Evolutionary conservation across 2,797 vertebrate genomes (phyloP).

Genomic region (Anniella stebbinsi): DNA sequence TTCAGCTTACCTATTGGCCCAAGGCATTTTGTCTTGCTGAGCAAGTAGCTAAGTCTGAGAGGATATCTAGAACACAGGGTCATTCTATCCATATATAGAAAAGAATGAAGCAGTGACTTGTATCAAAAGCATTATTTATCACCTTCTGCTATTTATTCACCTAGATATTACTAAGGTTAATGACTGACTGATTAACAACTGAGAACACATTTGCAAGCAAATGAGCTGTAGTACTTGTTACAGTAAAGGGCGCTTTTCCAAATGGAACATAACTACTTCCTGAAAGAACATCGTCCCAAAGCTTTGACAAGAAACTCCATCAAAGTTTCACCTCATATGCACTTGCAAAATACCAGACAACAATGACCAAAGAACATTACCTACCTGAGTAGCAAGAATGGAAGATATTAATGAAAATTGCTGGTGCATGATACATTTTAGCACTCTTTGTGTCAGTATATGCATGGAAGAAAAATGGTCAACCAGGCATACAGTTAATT

Average conservation of each 20-base stretch:
- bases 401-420: not conserved
- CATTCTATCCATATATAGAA: not conserved
- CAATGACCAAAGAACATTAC: not conserved
- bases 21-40: conserved; percentile 20
- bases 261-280: conserved; percentile 52
- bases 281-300: conserved; percentile 34
- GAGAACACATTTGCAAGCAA: conserved; percentile 72
- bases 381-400: not conserved
- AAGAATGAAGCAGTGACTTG: conserved; percentile 27
- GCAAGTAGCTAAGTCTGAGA: not conserved
- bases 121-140: not conserved
- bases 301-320: conserved; percentile 24
- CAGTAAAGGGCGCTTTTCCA: conserved; percentile 56
- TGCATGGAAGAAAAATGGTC: not conserved
- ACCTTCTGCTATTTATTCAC: conserved; percentile 48
- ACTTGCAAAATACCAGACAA: conserved; percentile 26
- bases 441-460: not conserved
- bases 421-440: not conserved
- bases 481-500: not conserved
- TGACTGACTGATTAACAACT: conserved; percentile 75
- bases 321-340: conserved; percentile 1
- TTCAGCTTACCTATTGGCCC: conserved; percentile 19
- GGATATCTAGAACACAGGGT: not conserved
- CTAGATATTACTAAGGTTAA: conserved; percentile 74
- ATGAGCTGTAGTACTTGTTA: conserved; percentile 71